Evolutionary conservation across 1,140 invertebrate species (phyloP).

Genomic region (Caenorhabditis elegans): DNA sequence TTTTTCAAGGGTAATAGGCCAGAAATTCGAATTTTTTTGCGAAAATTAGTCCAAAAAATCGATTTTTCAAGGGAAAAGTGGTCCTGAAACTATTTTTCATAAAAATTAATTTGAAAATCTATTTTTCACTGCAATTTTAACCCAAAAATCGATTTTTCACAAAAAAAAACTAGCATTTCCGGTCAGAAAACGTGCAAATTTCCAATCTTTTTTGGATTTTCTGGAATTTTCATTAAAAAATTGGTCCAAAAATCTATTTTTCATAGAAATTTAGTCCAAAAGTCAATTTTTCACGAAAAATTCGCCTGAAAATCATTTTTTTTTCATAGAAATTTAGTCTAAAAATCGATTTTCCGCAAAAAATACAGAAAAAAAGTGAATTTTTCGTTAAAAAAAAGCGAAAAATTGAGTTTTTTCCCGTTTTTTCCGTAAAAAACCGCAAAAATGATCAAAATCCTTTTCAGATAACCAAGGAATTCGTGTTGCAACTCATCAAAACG

Average conservation of each 20-base stretch:
- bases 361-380: background rate
- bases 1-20: no score
- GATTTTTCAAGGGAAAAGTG: no score
- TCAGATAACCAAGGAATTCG: slow-evolving; percentile 74
- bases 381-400: background rate
- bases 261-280: background rate
- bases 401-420: no score
- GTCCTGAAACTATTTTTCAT: no score
- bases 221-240: no score
- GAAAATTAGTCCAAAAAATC: background rate
- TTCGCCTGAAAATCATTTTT: background rate
- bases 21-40: background rate
- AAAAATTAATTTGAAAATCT: no score
- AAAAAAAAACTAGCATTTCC: no score
- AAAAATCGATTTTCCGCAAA: background rate
- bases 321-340: background rate
- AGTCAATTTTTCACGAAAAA: background rate
- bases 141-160: no score
- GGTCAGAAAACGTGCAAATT: no score
- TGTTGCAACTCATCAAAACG: slow-evolving; percentile 81
- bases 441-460: background rate
- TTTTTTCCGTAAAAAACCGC: background rate
- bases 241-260: background rate
- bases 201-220: no score
- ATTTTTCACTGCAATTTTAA: no score